These are phyloP conservation scores for Pantala flavescens DNA, from an alignment of 1,140 invertebrate genomes.

Conservation along the genomic window DNA sequence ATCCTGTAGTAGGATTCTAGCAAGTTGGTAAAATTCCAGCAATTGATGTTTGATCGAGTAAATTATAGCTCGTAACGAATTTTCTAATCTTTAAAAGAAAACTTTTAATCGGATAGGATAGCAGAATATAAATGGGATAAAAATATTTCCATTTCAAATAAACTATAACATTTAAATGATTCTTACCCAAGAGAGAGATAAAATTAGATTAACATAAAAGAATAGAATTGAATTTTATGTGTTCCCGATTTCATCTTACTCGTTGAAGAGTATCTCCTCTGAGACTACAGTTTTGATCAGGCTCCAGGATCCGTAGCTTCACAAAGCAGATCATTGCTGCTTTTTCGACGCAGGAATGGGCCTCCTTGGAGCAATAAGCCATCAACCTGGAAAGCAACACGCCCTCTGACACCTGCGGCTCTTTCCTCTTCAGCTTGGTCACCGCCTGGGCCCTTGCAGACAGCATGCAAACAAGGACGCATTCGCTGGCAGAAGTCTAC, in stretches of 20 bases:
- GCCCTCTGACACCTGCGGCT: constrained; percentile 89
- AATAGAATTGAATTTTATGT: too few species aligned
- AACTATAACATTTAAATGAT: too few species aligned
- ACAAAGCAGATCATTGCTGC: constrained; percentile 98
- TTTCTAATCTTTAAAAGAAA: too few species aligned
- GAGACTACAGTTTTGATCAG: constrained; percentile 85
- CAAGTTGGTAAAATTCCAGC: too few species aligned
- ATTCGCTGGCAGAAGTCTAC: constrained; percentile 95
- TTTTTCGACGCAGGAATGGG: constrained; percentile 99
- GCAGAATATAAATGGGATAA: too few species aligned
- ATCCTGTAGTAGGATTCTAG: too few species aligned
- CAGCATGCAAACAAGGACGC: constrained; percentile 88
- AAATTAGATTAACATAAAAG: too few species aligned
- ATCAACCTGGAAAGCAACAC: constrained; percentile 90
- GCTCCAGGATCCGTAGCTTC: constrained; percentile 91
- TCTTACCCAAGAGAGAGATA: too few species aligned
- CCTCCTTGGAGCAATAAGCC: constrained; percentile 85
- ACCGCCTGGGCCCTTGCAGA: constrained; percentile 91
- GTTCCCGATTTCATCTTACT: constrained; percentile 36
- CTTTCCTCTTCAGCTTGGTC: constrained; percentile 75
- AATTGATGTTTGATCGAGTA: too few species aligned
- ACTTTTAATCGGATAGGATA: too few species aligned
- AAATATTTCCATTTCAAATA: too few species aligned
- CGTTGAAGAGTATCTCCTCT: constrained; percentile 74
- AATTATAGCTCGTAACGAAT: too few species aligned